phyloP scores from a whole-genome alignment of 2,113 vertebrate genomes.

The Anoura caudifer region DNA sequence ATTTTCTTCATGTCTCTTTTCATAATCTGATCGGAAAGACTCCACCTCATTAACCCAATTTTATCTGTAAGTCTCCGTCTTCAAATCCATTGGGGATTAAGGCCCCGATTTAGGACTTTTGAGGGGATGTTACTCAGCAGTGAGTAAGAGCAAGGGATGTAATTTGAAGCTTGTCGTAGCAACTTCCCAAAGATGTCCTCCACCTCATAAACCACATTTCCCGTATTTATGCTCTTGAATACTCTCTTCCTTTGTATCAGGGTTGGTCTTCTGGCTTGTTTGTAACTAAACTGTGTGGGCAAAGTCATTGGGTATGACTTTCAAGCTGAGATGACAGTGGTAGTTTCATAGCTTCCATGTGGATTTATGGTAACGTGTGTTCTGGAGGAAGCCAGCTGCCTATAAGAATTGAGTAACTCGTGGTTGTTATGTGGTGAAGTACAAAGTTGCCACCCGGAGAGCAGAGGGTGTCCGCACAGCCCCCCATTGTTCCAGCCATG shows the following conservation, averaged over 20 bases:
- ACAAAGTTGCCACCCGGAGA: background rate
- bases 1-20: background rate
- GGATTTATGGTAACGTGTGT: background rate
- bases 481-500: background rate
- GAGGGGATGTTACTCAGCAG: background rate
- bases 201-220: background rate
- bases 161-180: background rate
- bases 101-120: background rate
- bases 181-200: background rate
- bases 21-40: background rate
- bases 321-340: background rate
- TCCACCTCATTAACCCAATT: background rate
- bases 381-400: background rate
- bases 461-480: accelerated
- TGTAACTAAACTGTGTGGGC: background rate
- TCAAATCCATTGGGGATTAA: background rate
- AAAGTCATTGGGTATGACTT: background rate
- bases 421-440: background rate
- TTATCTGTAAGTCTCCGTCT: background rate
- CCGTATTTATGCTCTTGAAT: background rate
- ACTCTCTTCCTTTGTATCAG: background rate
- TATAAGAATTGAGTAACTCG: background rate
- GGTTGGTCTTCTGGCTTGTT: background rate
- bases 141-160: background rate
- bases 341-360: background rate